These are phyloP conservation scores for Vireo altiloquus DNA, from an alignment of 2,113 vertebrate genomes.

Conservation along the genomic window DNA sequence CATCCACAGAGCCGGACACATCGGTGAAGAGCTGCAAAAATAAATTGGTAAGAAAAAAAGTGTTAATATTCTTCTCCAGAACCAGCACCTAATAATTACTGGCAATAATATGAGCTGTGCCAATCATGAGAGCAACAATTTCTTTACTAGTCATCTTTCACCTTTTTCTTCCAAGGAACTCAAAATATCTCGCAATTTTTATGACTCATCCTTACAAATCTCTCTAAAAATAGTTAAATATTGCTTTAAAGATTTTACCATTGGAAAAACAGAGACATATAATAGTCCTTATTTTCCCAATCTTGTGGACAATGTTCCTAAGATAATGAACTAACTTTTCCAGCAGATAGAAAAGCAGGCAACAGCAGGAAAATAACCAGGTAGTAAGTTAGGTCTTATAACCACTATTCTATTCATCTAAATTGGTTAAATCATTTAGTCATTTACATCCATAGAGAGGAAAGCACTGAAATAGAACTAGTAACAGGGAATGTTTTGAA, in stretches of 20 bases:
- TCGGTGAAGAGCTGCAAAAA: slow-evolving; percentile 66
- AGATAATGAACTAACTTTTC: background rate
- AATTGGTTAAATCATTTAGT: background rate
- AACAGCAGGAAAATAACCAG: background rate
- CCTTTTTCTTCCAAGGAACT: background rate
- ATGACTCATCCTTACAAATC: background rate
- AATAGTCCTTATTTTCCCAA: background rate
- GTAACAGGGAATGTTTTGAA: background rate
- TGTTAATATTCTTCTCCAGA: background rate
- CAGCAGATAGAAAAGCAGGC: background rate
- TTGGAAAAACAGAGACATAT: background rate
- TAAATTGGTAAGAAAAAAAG: background rate
- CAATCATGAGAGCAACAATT: background rate
- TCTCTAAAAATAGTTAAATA: background rate
- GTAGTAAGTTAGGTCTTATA: background rate
- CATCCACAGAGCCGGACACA: slow-evolving; percentile 56
- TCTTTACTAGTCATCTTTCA: background rate
- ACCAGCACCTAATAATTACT: background rate
- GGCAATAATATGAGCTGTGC: background rate
- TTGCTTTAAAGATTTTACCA: background rate
- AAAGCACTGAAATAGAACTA: background rate
- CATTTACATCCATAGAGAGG: background rate
- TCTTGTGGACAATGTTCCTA: background rate
- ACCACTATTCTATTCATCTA: background rate
- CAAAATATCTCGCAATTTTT: background rate